Evolutionary conservation across 2,797 vertebrate genomes (phyloP), one percentile per base, ranked within the genome.

Genomic region (Luscinia megarhynchos): DNA sequence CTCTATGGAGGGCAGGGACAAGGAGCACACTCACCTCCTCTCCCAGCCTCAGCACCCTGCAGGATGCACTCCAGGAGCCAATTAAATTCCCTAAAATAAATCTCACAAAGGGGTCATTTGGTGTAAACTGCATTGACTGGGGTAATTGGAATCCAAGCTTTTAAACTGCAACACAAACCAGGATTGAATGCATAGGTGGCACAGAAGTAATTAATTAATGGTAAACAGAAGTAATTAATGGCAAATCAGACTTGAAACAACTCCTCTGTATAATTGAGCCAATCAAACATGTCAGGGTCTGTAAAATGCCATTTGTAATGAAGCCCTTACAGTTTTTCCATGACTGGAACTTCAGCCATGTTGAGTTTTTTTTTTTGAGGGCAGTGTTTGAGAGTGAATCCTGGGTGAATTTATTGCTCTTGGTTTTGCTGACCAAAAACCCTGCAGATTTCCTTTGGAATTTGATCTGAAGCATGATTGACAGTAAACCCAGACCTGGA

Each of bases 21-120:
- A 1, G 22, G n/a, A 38, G 63, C 41, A 12, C 2, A 1, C 26
- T 41, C 0, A 0, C 3, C 26, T 32, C 32, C 57, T 27, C 34
- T 23, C 26, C 41, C 3, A 6, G 54, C 12, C 77, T 53, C 84
- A 68, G 81, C 73, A 38, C 41, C 3, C 0, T 4, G 57, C 67
- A 66, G 70, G 46, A 51, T 7, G 11, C 9, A 32, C 32, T 46
- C 23, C n/a, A 17, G 32, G 4, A n/a, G 63, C 17, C 68, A 74
- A 27, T 50, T 15, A 15, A 45, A 1, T 1, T 19, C 73, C 22
- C 73, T 6, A 6, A 70, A 80, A 38, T 8, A 70, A 38, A 50
- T 57, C 20, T 53, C 10, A 8, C 61, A 2, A 29, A 57, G 50
- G 5, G 32, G n/a, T 24, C 29, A 46, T 30, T 90, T 38, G 66